These are phyloP conservation scores for Leptopterna dolabrata DNA, from an alignment of 2,888 invertebrate species.

Conservation along the genomic window DNA sequence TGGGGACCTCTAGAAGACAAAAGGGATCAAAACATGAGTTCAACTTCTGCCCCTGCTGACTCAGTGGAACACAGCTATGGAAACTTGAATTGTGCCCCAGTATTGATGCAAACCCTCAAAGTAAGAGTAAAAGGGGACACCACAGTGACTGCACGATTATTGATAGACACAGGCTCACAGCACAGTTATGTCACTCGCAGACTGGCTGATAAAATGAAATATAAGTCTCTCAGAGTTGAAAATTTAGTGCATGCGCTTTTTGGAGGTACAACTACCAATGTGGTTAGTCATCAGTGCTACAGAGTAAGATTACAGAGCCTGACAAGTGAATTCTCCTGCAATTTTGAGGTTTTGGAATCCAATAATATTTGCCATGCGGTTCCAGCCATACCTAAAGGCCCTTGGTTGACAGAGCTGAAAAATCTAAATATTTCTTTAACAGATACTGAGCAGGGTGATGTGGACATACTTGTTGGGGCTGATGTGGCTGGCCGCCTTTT, in stretches of 20 bases:
- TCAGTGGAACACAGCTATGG: neutral
- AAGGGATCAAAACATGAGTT: neutral
- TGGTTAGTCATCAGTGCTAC: neutral
- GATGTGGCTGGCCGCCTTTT: conserved; percentile 16
- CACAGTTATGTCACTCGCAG: neutral
- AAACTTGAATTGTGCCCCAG: neutral
- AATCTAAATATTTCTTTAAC: neutral
- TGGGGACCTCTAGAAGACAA: neutral
- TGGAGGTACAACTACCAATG: neutral
- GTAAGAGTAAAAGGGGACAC: neutral
- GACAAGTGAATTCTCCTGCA: neutral
- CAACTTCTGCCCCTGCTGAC: neutral
- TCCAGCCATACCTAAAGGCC: neutral
- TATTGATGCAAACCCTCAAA: conserved; percentile 6
- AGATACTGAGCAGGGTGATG: neutral
- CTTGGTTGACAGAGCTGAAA: conserved; percentile 13
- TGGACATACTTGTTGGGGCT: conserved; percentile 42
- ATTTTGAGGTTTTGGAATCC: conserved; percentile 15
- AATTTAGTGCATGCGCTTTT: conserved; percentile 16
- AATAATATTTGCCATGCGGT: conserved; percentile 7
- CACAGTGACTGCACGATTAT: neutral
- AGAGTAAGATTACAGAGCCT: conserved; percentile 48
- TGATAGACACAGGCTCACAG: conserved; percentile 44
- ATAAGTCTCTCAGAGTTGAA: neutral
- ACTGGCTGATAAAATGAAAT: neutral